Evolutionary conservation across 2,888 invertebrate species (phyloP).

Genomic region (Platycheirus rosarum): DNA sequence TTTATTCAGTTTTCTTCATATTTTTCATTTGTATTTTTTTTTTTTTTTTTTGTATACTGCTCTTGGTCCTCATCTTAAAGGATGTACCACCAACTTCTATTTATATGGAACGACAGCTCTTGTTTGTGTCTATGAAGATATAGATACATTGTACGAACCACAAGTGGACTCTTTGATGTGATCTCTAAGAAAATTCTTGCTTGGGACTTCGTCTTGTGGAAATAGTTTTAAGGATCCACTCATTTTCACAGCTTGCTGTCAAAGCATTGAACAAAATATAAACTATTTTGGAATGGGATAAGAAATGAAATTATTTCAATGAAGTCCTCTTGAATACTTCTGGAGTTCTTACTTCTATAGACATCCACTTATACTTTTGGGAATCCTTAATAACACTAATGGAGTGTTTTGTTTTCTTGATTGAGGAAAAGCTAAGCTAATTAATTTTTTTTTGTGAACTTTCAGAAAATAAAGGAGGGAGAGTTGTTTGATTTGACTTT

Average conservation of each 20-base stretch:
- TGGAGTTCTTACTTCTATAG: background rate
- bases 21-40: slow-evolving; percentile 4
- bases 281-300: background rate
- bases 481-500: no score
- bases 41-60: background rate
- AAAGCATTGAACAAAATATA: background rate
- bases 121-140: background rate
- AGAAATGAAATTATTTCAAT: background rate
- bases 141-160: background rate
- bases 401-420: background rate
- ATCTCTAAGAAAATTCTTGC: slow-evolving; percentile 2
- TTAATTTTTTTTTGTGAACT: no score
- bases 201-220: background rate
- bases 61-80: slow-evolving; percentile 5
- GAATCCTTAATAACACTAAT: slow-evolving; percentile 1
- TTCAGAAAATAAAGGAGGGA: no score
- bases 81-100: slow-evolving; percentile 1
- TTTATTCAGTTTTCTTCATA: slow-evolving; percentile 34
- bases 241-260: background rate
- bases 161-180: slow-evolving; percentile 14
- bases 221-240: slow-evolving; percentile 19
- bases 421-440: no score
- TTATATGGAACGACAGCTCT: background rate
- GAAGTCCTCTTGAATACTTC: background rate
- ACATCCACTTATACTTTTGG: background rate